These are phyloP conservation scores for Drosophila mayaguana DNA, from an alignment of 2,888 invertebrate genomes.

Conservation along the genomic window DNA sequence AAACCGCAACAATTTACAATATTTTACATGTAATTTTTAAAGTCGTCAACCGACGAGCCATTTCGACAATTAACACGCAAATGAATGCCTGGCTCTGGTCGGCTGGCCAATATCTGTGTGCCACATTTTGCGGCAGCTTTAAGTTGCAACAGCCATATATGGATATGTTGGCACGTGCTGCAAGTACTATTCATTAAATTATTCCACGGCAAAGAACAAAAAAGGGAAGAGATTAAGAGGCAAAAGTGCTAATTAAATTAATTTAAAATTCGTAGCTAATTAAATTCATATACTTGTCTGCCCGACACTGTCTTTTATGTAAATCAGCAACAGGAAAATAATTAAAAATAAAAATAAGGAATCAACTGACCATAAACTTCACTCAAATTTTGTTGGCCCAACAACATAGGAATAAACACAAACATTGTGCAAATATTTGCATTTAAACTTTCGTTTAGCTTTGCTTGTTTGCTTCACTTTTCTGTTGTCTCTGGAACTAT, in stretches of 20 bases:
- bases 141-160: conserved; percentile 10
- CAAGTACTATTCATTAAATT: conserved; percentile 5
- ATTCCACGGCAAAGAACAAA: conserved; percentile 11
- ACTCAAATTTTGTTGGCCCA: conserved; percentile 40
- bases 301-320: conserved; percentile 1
- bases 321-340: conserved; percentile 20
- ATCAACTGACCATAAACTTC: conserved; percentile 59
- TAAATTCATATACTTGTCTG: conserved; percentile 15
- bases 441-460: conserved; percentile 62
- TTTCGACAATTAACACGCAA: conserved; percentile 61
- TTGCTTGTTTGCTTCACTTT: conserved; percentile 23
- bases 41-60: conserved; percentile 41
- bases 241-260: conserved; percentile 29
- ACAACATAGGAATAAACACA: conserved; percentile 40
- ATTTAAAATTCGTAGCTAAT: conserved; percentile 40
- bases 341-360: conserved; percentile 28
- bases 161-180: conserved; percentile 2
- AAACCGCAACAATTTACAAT: conserved; percentile 65
- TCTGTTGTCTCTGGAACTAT: conserved; percentile 38
- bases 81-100: conserved; percentile 29
- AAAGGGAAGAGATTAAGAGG: background rate
- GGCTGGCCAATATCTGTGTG: conserved; percentile 19
- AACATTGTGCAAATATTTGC: conserved; percentile 70
- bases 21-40: conserved; percentile 65
- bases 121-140: conserved; percentile 17